These are phyloP conservation scores for Thymelicus acteon DNA, from an alignment of 2,888 invertebrate species.

Conservation along the genomic window DNA sequence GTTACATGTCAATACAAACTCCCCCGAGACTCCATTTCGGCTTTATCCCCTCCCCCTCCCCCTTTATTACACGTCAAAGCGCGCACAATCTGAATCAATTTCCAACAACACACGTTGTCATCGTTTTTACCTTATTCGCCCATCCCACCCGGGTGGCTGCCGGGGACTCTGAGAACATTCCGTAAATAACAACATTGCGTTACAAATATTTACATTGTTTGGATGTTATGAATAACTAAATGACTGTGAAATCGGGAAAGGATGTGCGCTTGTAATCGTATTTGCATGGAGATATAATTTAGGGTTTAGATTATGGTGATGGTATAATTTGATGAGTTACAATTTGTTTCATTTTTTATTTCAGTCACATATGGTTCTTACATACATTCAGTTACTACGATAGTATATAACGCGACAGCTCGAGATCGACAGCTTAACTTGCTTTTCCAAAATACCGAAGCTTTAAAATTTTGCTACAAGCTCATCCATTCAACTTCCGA, in stretches of 20 bases:
- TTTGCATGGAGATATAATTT: background rate
- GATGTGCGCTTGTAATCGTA: background rate
- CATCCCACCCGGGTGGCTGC: conserved; percentile 22
- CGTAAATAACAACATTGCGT: conserved; percentile 10
- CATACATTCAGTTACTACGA: too few species aligned
- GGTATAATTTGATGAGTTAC: background rate
- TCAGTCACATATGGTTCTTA: too few species aligned
- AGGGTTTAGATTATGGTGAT: background rate
- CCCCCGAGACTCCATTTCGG: conserved; percentile 21
- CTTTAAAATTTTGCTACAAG: too few species aligned
- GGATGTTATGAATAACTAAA: conserved; percentile 7
- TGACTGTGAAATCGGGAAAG: background rate
- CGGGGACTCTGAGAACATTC: conserved; percentile 3
- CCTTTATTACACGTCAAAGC: conserved; percentile 38
- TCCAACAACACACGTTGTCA: conserved; percentile 44
- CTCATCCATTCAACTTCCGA: too few species aligned
- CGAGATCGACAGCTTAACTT: too few species aligned
- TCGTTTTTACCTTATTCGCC: conserved; percentile 53
- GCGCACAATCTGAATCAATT: conserved; percentile 53
- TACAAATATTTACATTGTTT: conserved; percentile 18
- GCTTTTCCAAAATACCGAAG: too few species aligned
- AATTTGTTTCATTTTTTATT: too few species aligned
- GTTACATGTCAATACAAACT: conserved; percentile 10
- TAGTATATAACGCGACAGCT: too few species aligned
- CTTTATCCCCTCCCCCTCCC: conserved; percentile 35